Base-by-base conservation (phyloP, 2,797 vertebrate species). In the Ispidina picta region DNA sequence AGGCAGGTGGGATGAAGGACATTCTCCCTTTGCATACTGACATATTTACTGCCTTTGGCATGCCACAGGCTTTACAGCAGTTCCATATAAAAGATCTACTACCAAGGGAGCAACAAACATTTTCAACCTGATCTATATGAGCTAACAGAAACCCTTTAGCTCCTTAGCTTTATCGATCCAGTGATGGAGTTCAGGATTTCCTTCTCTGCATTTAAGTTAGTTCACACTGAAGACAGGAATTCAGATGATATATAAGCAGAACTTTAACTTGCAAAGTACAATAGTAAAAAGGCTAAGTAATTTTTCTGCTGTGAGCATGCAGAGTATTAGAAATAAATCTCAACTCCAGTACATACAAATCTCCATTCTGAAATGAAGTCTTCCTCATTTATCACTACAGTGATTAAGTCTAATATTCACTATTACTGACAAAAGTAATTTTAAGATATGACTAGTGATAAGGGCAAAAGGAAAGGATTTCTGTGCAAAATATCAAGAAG, bases 401-500 rank as follows among this genome's bases (percentile, higher is more conserved):
- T 82, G 83, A 89, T 84, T 88, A 92, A 86, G 65, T 65, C 51
- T 77, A 74, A 94, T 85, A 84, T 39, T 92, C 83, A 72, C 54
- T 55, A 28, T 31, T 80, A 90, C 51, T 63, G 72, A 87, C 72
- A 86, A 85, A 95, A 92, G 54, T 12, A 63, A 49, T 62, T 86
- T 83, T 74, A 84, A 83, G 65, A 85, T 52, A 48, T 87, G 59
- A 72, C 65, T 80, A 75, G 48, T 31, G 62, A 31, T 80, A 90
- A 94, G 83, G 56, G 62, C 65, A n/a, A 94, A 88, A 83, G 58
- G 64, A 83, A 92, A 88, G n/a, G 35, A 91, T 75, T 89, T 74
- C 31, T 79, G 9, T 52, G 13, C 88, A 39, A 94, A 94, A 86
- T 44, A 28, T 54, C 65, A 86, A 68, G 58, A 88, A 65, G 81